Evolutionary conservation across 2,113 vertebrate genomes (phyloP).

Genomic region (Aleadryas rufinucha): DNA sequence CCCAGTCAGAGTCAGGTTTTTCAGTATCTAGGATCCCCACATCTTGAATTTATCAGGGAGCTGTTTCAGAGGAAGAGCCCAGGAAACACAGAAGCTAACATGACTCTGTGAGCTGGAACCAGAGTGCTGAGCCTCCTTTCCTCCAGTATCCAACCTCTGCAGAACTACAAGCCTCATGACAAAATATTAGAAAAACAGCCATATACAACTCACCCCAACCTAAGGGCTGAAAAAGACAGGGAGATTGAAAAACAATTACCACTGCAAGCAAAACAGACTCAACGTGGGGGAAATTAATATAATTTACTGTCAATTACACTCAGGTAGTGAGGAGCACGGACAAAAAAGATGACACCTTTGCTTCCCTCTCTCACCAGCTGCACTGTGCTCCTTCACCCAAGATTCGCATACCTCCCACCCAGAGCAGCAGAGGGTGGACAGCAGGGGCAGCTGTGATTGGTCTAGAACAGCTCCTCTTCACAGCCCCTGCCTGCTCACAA

Average conservation of each 20-base stretch:
- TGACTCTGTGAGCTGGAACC: not conserved
- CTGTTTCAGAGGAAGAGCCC: not conserved
- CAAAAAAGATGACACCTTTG: accelerated
- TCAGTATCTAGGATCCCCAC: not conserved
- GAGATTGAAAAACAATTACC: not conserved
- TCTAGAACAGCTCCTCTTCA: not conserved
- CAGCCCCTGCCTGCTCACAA: not conserved
- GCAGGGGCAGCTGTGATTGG: accelerated
- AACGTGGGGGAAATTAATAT: not conserved
- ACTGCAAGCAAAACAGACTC: not conserved
- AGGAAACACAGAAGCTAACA: not conserved
- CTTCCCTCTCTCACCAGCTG: not conserved
- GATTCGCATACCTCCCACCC: too few relatives aligned
- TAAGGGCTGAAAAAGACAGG: not conserved
- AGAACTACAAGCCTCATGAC: not conserved
- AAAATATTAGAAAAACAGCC: not conserved
- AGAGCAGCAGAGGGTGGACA: not conserved
- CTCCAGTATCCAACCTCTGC: not conserved
- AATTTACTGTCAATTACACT: not conserved
- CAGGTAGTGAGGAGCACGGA: not conserved
- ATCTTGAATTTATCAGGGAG: not conserved
- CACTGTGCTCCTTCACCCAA: not conserved
- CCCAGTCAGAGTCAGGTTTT: not conserved
- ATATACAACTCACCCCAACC: not conserved
- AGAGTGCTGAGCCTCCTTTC: not conserved